Evolutionary conservation across 1,140 invertebrate genomes (phyloP), one percentile per base, ranked within the genome.

Genomic region (Ptiloglossa arizonensis): DNA sequence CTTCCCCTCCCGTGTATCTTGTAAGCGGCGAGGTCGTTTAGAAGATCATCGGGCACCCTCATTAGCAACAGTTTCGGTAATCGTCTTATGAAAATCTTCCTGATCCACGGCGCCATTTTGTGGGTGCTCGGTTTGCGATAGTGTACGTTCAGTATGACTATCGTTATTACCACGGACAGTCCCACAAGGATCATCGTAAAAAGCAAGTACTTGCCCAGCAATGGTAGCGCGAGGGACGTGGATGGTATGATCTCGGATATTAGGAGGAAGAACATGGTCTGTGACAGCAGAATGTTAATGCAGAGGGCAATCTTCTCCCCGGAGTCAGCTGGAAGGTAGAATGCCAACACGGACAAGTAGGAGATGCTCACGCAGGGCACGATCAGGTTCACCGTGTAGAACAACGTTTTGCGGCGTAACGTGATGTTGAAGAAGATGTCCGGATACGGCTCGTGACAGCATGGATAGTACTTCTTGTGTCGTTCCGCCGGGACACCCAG

Each of bases 371-470:
- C 97, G 87, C 97, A 98, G 0, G 97, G 98, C 19, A 98, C 96
- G 81, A 99, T 99, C 9, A 99, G 93, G 89, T 99, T 99, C 2
- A 99, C 98, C 0, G 98, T 98, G 93, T 99, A 99, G 92, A 99
- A 99, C 8, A 99, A 93, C 0, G 98, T 99, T 91, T 98, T 98
- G 1, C 98, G 94, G 17, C 99, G 93, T 24, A 99, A 93, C 0
- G 98, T 99, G 79, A 99, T 98, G 91, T 99, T 99, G 95, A 99
- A 99, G 92, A 98, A 99, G 72, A 99, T 99, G 93, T 99, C 98
- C 81, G 96, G 96, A 93, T 97, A 98, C 0, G 97, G 97, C 88
- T 98, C 96, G 57, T 94, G 93, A 91, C 97, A 98, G 90, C 97
- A 98, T 0, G 97, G 95, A 92, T 98, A 98, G 90, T 96, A 98